Percentiles rank a stretch among this genome's conserved stretches.
These are phyloP conservation scores for Dynastes hyllus DNA, from an alignment of 2,888 invertebrate genomes.

Conservation along the genomic window DNA sequence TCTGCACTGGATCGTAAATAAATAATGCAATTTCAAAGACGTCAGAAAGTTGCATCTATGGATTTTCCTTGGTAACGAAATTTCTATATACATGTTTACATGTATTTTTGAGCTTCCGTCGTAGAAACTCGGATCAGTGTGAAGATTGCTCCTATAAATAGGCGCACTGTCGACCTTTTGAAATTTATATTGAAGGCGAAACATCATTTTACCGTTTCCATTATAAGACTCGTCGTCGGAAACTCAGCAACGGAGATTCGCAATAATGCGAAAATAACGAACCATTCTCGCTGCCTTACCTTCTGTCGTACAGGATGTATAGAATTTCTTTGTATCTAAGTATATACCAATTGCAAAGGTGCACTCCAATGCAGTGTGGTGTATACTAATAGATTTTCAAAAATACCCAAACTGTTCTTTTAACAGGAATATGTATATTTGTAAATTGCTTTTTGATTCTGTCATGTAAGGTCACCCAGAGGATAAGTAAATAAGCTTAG, in stretches of 20 bases:
- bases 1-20: conserved; percentile 16
- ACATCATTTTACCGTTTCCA: conserved; percentile 43
- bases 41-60: conserved; percentile 19
- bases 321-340: conserved; percentile 1
- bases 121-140: conserved; percentile 33
- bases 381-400: not conserved
- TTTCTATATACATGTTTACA: conserved; percentile 34
- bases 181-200: conserved; percentile 46
- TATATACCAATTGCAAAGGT: not conserved
- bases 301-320: not conserved
- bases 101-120: conserved; percentile 36
- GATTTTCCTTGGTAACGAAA: conserved; percentile 24
- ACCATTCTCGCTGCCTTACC: conserved; percentile 12
- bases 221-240: conserved; percentile 31
- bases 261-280: conserved; percentile 33
- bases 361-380: conserved; percentile 4
- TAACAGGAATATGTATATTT: not conserved
- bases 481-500: too few relatives aligned
- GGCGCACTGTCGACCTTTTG: conserved; percentile 40
- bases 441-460: too few relatives aligned
- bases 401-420: not conserved
- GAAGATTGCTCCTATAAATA: conserved; percentile 39
- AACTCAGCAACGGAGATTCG: conserved; percentile 27
- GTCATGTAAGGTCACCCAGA: too few relatives aligned
- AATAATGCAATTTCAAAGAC: conserved; percentile 34